Conservation (phyloP, 1,140 invertebrate species). For the Drosophila mojavensis region DNA sequence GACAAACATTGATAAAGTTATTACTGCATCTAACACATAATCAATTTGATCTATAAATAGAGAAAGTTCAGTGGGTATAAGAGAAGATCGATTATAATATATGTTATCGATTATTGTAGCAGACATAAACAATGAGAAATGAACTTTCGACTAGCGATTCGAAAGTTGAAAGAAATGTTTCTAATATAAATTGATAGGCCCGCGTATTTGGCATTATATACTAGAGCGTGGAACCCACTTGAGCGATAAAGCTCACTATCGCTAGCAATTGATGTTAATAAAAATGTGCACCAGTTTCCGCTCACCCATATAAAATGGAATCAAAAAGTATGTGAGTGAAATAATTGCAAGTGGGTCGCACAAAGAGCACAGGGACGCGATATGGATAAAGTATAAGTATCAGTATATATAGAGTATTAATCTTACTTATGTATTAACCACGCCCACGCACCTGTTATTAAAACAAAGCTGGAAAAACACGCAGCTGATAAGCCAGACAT, state of each 20-base stretch:
- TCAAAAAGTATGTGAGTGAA: neutral
- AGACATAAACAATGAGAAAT: conserved; percentile 14
- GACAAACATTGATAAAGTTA: neutral
- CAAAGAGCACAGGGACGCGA: conserved; percentile 42
- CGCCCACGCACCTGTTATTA: conserved; percentile 40
- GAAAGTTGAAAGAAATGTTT: conserved; percentile 43
- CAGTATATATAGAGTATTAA: conserved; percentile 3
- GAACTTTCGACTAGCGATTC: conserved; percentile 8
- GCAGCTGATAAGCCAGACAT: conserved; percentile 52
- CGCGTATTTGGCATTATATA: conserved; percentile 37
- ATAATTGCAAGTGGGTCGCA: conserved; percentile 34
- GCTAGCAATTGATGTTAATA: conserved; percentile 69
- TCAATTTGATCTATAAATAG: conserved; percentile 14
- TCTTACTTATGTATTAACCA: conserved; percentile 5
- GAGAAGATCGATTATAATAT: conserved; percentile 18
- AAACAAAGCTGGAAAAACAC: conserved; percentile 41
- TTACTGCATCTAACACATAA: conserved; percentile 1
- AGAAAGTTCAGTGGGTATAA: conserved; percentile 2
- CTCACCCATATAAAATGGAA: conserved; percentile 35
- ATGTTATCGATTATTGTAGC: neutral
- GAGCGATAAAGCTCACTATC: conserved; percentile 59
- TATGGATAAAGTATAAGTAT: conserved; percentile 21
- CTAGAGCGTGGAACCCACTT: conserved; percentile 35
- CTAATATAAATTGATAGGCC: conserved; percentile 55
- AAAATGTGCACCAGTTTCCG: conserved; percentile 68